Percentiles rank a stretch among this genome's conserved stretches.
These are phyloP conservation scores for Eospalax fontanierii DNA, from an alignment of 2,797 vertebrate species.

Conservation along the genomic window DNA sequence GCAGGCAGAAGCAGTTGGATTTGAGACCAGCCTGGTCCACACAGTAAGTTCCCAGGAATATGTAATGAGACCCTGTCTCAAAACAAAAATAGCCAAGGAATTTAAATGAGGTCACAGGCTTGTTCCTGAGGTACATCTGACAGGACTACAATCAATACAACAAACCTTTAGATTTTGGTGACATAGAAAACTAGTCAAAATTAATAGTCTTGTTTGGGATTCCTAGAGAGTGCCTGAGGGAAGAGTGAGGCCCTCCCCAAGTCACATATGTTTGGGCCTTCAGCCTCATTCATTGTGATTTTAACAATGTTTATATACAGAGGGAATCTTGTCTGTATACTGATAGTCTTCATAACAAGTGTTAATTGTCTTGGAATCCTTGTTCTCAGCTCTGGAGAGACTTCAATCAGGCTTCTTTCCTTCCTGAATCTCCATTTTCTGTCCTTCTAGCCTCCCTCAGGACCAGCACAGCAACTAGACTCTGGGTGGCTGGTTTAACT, in stretches of 20 bases:
- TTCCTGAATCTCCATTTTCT: too few relatives aligned
- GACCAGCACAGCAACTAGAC: too few relatives aligned
- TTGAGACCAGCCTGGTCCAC: too few relatives aligned
- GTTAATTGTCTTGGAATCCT: not conserved
- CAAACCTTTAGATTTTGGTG: not conserved
- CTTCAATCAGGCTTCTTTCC: too few relatives aligned
- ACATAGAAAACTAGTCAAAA: not conserved
- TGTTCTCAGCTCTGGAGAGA: too few relatives aligned
- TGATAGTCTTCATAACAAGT: not conserved
- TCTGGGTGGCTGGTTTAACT: too few relatives aligned
- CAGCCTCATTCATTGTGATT: not conserved
- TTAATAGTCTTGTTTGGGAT: not conserved
- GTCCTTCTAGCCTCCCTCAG: too few relatives aligned
- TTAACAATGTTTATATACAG: not conserved
- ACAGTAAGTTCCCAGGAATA: too few relatives aligned
- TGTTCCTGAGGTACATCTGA: not conserved
- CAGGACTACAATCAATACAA: not conserved
- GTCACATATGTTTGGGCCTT: not conserved
- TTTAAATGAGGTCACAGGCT: not conserved
- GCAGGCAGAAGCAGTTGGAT: too few relatives aligned
- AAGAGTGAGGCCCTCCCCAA: not conserved
- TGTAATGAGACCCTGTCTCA: too few relatives aligned
- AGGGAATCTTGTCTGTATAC: not conserved
- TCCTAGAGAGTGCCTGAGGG: too few relatives aligned
- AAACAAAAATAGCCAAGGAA: not conserved